A percentile compares a stretch with the other conserved stretches of the same genome.
These are phyloP conservation scores for Pseudorhiza aurosa DNA, from an alignment of 30 jellyfish, hydroid and myxozoan species.

Conservation along the genomic window DNA sequence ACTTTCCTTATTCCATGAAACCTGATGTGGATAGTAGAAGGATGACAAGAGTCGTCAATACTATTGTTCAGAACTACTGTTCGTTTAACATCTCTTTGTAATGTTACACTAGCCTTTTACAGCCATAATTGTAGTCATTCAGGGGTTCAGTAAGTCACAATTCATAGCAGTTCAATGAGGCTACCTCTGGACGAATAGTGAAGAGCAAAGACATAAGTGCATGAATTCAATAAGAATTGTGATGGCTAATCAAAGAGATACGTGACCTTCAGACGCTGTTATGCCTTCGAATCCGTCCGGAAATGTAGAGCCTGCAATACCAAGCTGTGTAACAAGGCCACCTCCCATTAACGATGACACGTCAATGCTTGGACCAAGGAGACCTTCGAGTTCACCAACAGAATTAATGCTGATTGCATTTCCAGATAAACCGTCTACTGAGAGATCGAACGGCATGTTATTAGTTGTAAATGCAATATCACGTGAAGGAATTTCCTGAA, in stretches of 20 bases:
- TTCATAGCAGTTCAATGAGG: no score
- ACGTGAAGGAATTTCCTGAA: not conserved
- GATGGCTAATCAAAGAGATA: not conserved
- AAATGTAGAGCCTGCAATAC: constrained; percentile 60
- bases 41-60: no score
- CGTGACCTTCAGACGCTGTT: constrained; percentile 34
- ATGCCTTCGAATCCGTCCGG: constrained; percentile 59
- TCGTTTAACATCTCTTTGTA: no score
- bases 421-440: constrained; percentile 55
- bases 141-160: no score
- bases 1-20: no score
- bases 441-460: constrained; percentile 64
- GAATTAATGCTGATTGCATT: constrained; percentile 65
- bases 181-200: no score
- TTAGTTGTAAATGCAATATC: constrained; percentile 47
- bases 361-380: constrained; percentile 74
- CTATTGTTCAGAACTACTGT: no score
- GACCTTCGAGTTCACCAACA: constrained; percentile 77
- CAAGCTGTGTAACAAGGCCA: constrained; percentile 48
- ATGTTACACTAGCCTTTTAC: no score
- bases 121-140: no score
- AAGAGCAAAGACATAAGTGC: no score
- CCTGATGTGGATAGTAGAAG: no score
- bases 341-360: constrained; percentile 72
- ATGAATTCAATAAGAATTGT: no score